Evolutionary conservation across 2,113 vertebrate species (phyloP).

Genomic region (Polypterus senegalus): DNA sequence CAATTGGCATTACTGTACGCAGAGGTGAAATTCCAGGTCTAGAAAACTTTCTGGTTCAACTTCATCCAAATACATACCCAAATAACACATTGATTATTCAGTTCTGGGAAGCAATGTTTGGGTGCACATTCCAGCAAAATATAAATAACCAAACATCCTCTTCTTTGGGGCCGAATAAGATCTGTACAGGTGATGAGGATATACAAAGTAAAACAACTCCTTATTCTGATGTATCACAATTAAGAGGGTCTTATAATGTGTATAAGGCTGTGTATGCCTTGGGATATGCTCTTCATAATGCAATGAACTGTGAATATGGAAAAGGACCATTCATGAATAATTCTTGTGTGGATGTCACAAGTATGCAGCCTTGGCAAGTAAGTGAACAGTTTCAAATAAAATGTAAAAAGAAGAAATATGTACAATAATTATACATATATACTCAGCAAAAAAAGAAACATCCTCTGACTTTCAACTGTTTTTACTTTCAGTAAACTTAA

Average conservation of each 20-base stretch:
- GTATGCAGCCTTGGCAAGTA: background rate
- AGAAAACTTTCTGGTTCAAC: background rate
- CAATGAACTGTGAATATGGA: background rate
- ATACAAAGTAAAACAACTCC: too few species aligned
- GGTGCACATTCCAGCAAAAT: background rate
- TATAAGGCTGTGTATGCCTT: background rate
- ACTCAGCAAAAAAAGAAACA: too few species aligned
- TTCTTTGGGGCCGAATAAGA: too few species aligned
- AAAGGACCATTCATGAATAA: background rate
- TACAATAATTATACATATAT: too few species aligned
- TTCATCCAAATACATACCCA: background rate
- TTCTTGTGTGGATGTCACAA: background rate
- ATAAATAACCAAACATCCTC: background rate
- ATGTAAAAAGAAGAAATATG: too few species aligned
- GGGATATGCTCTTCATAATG: background rate
- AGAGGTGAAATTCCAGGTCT: conserved; percentile 5
- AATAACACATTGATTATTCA: background rate
- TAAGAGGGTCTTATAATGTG: background rate
- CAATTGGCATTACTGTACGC: conserved; percentile 3
- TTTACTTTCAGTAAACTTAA: too few species aligned
- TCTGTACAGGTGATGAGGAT: too few species aligned
- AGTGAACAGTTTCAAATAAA: too few species aligned
- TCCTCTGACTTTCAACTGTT: too few species aligned
- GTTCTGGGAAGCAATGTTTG: background rate
- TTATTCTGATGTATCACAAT: too few species aligned